Evolutionary conservation across 1,140 invertebrate genomes (phyloP), one percentile per base, ranked within the genome.

Genomic region (Pseudomyrmex concolor): DNA sequence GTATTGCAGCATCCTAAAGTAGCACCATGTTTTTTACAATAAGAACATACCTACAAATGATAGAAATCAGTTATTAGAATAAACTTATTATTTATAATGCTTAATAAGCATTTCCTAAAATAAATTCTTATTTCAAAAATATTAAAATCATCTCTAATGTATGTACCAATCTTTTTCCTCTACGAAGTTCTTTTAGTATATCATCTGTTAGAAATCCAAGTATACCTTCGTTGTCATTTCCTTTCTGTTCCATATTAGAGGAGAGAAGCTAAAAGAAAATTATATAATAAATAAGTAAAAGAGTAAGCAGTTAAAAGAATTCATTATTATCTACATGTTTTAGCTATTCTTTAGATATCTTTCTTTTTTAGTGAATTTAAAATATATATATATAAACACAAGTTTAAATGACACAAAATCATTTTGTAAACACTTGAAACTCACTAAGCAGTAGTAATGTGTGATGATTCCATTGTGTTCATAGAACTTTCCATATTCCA

Each of bases 121-220:
- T 64, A 77, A 80, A 1, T 66, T 25, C 54, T 48, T 60, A 68
- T 12, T 7, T 22, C 34, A 22, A 68, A 10, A 43, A 7, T 17
- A 50, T 4, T 43, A 50, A 43, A 45, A 51, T 62, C 50, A 78
- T 62, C 17, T 86, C 17, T 86, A 91, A 48, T 48, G 45, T 12
- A 59, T 22, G 2, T 93, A 96, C 96, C 86, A 96, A 90, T 90
- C 92, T 94, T 67, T 91, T 91, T 72, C 95, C 96, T 90, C 96
- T 93, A 77, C 88, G 90, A 19, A 95, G 78, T 93, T 96, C 96
- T 73, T 95, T 95, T 13, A 92, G 83, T 59, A 96, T 96, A 89
- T 96, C 96, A n/a, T 89, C 80, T 15, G 90, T 83, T 67, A 96
- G 85, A 92, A 97, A 97, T 12, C 96, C 96, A 54, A 96, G 91